Base-by-base conservation (phyloP, 2,797 vertebrate genomes). In the Rhinichthys osculus region DNA sequence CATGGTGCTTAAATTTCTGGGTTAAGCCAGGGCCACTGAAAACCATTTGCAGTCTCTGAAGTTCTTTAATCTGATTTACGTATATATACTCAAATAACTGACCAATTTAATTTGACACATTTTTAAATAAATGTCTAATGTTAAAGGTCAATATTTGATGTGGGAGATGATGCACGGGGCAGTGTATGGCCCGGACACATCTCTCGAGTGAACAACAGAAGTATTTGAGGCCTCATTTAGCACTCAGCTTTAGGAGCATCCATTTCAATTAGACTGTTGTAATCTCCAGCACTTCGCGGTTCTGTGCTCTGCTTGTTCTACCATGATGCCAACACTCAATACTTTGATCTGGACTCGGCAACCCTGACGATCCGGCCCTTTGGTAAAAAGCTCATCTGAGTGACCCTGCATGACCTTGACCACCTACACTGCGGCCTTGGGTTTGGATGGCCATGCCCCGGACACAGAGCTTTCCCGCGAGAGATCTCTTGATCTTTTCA, bases 331-430 rank as follows among this genome's bases (percentile, higher is more conserved):
- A 90, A 94, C 92, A 94, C 88, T 94, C 94, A 89, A 95, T 94
- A 95, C 93, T 94, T 95, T 95, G 94, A 96, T 95, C 93, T 93
- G 82, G 91, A 93, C 91, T 92, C 84, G 81, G 90, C 91, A 90
- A 90, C 90, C 90, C 91, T 91, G 91, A 93, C 91, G 90, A 92
- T 91, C 90, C 87, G 76, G 88, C 90, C 87, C 90, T 93, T 93
- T 94, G 93, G 93, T 92, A 72, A 73, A 90, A 74, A 91, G 92
- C 93, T 95, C 95, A 94, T 95, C 92, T 92, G 92, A 92, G 91
- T 95, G 95, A 95, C 95, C 95, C 92, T 90, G 89, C 81, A 88
- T 94, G 95, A 95, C 95, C 95, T 95, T 94, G 93, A 93, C 94
- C 93, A 94, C 93, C 93, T 92, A 94, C 91, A 89, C 92, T 87